These are phyloP conservation scores for Lophius piscatorius DNA, from an alignment of 2,113 vertebrate species.

Conservation along the genomic window DNA sequence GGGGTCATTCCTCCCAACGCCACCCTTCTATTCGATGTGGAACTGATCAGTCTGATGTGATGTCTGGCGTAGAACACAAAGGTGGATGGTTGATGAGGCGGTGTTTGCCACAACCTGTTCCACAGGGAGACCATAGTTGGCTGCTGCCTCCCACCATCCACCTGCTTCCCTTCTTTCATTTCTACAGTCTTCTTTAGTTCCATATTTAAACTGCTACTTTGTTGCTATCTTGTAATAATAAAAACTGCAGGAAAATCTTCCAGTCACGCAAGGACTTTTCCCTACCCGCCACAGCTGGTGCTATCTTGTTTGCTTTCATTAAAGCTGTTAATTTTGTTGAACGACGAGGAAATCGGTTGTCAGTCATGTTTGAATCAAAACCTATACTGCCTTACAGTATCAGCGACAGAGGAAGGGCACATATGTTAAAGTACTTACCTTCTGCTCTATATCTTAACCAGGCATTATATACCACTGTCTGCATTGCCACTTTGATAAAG, in stretches of 20 bases:
- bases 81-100: conserved; percentile 32
- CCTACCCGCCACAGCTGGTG: conserved; percentile 35
- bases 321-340: conserved; percentile 83
- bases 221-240: conserved; percentile 63
- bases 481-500: conserved; percentile 81
- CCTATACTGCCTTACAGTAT: conserved; percentile 87
- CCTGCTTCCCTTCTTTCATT: conserved; percentile 37
- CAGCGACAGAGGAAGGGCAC: conserved; percentile 79
- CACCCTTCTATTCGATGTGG: conserved; percentile 97
- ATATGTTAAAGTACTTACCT: conserved; percentile 73
- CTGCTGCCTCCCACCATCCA: conserved; percentile 62
- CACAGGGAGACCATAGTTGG: conserved; percentile 51
- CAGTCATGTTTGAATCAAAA: conserved; percentile 54
- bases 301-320: not conserved
- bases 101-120: conserved; percentile 34
- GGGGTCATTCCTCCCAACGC: conserved; percentile 98
- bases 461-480: conserved; percentile 88
- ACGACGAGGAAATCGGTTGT: conserved; percentile 57
- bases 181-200: conserved; percentile 63
- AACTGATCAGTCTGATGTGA: conserved; percentile 97
- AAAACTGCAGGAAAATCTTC: conserved; percentile 51
- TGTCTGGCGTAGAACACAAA: conserved; percentile 64
- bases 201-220: conserved; percentile 71
- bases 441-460: conserved; percentile 76
- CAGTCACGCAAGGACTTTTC: conserved; percentile 30